A percentile compares a stretch with the other conserved stretches of the same genome.
Evolutionary conservation across 2,797 vertebrate genomes (phyloP).

Genomic region (Lacerta bilineata): DNA sequence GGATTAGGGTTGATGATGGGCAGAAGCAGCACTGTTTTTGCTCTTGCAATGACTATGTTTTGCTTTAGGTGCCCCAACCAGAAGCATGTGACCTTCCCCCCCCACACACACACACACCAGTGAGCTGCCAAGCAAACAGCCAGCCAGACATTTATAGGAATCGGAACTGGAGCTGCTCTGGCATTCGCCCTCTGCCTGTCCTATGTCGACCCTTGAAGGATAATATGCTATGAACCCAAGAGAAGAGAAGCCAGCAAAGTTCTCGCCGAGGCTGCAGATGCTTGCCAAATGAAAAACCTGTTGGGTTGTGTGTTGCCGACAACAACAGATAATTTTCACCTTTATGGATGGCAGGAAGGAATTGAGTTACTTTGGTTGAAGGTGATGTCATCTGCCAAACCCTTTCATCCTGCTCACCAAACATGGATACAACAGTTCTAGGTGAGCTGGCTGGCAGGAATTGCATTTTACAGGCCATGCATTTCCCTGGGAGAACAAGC

Average conservation of each 20-base stretch:
- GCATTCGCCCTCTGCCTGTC: slow-evolving; percentile 32
- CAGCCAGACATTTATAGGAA: not conserved
- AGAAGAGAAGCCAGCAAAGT: not conserved
- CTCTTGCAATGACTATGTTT: not conserved
- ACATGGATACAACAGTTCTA: not conserved
- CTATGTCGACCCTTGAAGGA: not conserved
- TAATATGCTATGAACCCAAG: slow-evolving; percentile 11
- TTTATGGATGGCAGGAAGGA: not conserved
- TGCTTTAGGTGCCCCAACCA: not conserved
- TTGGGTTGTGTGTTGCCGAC: not conserved
- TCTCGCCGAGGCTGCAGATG: not conserved
- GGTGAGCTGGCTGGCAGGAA: not conserved
- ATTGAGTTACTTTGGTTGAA: not conserved
- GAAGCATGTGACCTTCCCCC: slow-evolving; percentile 19
- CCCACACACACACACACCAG: not conserved
- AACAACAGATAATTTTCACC: not conserved
- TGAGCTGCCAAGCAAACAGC: not conserved
- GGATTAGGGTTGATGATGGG: slow-evolving; percentile 9
- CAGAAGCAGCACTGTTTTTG: slow-evolving; percentile 14
- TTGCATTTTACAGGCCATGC: not conserved
- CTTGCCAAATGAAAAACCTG: not conserved
- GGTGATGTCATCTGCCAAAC: not conserved
- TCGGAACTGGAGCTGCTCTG: slow-evolving; percentile 30
- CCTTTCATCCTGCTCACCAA: not conserved
- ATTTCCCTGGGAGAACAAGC: not conserved